Percentiles rank a stretch among this genome's conserved stretches.
Conservation (phyloP, 30 jellyfish, hydroid and myxozoan species). For the Chironex yamaguchii region DNA sequence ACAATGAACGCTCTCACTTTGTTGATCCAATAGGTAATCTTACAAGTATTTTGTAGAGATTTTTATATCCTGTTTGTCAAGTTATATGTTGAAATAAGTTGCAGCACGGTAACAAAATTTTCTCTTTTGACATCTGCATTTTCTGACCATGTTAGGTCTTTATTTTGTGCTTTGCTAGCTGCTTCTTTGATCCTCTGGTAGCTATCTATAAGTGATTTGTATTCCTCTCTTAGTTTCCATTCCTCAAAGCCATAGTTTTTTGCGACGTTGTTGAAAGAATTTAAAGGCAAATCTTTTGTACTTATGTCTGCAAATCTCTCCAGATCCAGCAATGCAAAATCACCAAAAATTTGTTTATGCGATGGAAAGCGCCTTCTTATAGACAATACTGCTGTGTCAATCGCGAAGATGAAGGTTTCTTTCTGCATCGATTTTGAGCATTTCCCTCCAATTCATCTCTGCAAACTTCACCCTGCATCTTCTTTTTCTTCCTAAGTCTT, state of each 20-base stretch:
- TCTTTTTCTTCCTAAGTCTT: conserved; percentile 37
- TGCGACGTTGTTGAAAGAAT: conserved; percentile 25
- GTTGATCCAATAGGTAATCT: no score
- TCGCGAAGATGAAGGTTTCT: conserved; percentile 60
- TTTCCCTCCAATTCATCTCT: conserved; percentile 42
- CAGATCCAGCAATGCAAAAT: conserved; percentile 61
- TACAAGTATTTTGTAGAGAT: no score
- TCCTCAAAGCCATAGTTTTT: conserved; percentile 47
- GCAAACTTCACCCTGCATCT: conserved; percentile 35
- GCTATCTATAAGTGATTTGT: conserved; percentile 53
- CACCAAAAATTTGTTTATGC: conserved; percentile 24
- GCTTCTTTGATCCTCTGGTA: conserved; percentile 25
- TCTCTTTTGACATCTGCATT: conserved; percentile 27
- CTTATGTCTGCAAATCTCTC: conserved; percentile 49
- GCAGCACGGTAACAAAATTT: conserved; percentile 22
- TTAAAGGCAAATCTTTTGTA: background rate
- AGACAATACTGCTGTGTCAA: conserved; percentile 60
- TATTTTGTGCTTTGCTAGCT: background rate
- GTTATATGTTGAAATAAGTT: no score
- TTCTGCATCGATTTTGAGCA: background rate
- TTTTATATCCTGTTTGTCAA: no score
- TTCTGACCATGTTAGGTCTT: conserved; percentile 4
- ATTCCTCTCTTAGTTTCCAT: background rate
- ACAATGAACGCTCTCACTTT: no score
- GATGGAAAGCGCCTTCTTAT: conserved; percentile 42